Percentiles rank a stretch among this genome's conserved stretches.
phyloP scores from a whole-genome alignment of 2,797 vertebrate genomes.

The Atherinosoma microstoma region DNA sequence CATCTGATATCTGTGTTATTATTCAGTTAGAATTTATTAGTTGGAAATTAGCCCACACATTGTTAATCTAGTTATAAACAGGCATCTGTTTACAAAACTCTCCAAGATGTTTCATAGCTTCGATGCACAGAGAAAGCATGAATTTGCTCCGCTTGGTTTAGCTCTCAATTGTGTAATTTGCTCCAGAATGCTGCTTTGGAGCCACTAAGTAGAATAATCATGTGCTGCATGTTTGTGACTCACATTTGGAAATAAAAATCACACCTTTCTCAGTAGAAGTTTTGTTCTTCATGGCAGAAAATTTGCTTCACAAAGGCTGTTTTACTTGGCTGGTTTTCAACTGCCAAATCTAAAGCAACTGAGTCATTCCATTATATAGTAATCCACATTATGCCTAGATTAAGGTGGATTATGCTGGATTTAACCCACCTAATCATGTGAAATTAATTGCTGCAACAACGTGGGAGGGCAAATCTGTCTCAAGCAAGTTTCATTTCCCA shows the following conservation, averaged over 20 bases:
- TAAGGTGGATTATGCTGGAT: slow-evolving; percentile 62
- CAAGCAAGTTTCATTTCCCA: slow-evolving; percentile 39
- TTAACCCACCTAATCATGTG: slow-evolving; percentile 72
- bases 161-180: slow-evolving; percentile 62
- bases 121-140: slow-evolving; percentile 14
- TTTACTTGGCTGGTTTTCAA: slow-evolving; percentile 52
- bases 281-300: slow-evolving; percentile 15
- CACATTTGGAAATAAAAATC: slow-evolving; percentile 22
- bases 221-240: slow-evolving; percentile 20
- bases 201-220: slow-evolving; percentile 25
- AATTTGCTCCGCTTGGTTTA: slow-evolving; percentile 53
- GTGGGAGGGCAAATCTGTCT: slow-evolving; percentile 63
- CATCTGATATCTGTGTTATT: slow-evolving; percentile 24
- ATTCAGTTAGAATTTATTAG: slow-evolving; percentile 5
- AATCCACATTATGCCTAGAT: slow-evolving; percentile 66
- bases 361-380: slow-evolving; percentile 51
- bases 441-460: slow-evolving; percentile 69
- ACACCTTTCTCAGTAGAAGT: slow-evolving; percentile 19
- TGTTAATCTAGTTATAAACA: slow-evolving; percentile 20
- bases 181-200: slow-evolving; percentile 24
- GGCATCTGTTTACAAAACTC: slow-evolving; percentile 3
- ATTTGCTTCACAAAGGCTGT: slow-evolving; percentile 41
- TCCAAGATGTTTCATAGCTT: slow-evolving; percentile 18
- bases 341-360: slow-evolving; percentile 37
- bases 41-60: neutral